phyloP scores from a whole-genome alignment of 1,140 invertebrate genomes.

The Scaptodrosophila lebanonensis region DNA sequence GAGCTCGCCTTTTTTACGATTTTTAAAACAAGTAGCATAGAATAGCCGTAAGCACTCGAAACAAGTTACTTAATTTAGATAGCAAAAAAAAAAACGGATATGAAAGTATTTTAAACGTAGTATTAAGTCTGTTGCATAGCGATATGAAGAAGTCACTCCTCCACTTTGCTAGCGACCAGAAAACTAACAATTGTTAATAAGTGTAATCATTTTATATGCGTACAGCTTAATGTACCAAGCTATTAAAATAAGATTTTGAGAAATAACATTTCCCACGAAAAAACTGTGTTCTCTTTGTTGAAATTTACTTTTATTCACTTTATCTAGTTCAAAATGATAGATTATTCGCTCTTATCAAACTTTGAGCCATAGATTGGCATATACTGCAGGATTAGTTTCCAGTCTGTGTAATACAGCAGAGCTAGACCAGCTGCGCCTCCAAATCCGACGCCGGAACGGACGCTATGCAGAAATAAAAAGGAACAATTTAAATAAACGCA shows the following conservation, averaged over 20 bases:
- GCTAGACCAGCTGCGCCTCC: slow-evolving; percentile 80
- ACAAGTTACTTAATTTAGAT: slow-evolving; percentile 28
- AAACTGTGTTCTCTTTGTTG: slow-evolving; percentile 20
- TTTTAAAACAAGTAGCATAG: slow-evolving; percentile 52
- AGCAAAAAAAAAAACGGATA: no score
- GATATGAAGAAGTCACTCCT: no score
- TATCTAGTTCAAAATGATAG: slow-evolving; percentile 24
- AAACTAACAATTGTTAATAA: no score
- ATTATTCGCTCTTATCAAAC: slow-evolving; percentile 79
- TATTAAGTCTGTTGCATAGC: no score
- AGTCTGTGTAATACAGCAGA: slow-evolving; percentile 86
- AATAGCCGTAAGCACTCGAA: background rate
- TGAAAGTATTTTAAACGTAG: no score
- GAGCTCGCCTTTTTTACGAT: slow-evolving; percentile 46
- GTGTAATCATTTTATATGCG: slow-evolving; percentile 19
- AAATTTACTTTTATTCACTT: slow-evolving; percentile 55
- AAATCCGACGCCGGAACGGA: slow-evolving; percentile 80
- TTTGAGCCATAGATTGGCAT: slow-evolving; percentile 87
- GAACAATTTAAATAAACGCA: background rate
- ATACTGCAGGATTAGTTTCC: slow-evolving; percentile 84
- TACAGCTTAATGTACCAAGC: slow-evolving; percentile 13
- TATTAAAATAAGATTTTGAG: slow-evolving; percentile 36
- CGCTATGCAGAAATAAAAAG: slow-evolving; percentile 77
- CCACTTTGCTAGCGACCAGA: no score
- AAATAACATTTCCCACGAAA: slow-evolving; percentile 20